Conservation (phyloP, 2,888 invertebrate genomes). For the Tiliacea citrago region DNA sequence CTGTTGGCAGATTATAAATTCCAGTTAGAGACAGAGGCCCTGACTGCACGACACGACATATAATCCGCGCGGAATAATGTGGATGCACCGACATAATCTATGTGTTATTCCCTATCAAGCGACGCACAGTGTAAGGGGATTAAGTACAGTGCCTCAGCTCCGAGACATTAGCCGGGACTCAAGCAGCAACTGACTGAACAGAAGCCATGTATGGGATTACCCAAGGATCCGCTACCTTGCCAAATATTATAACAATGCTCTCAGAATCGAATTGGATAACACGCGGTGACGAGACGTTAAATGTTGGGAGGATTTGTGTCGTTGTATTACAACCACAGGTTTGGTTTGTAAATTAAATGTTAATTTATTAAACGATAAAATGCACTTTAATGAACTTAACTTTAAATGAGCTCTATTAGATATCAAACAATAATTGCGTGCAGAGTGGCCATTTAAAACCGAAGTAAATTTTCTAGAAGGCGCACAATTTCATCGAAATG, state of each 20-base stretch:
- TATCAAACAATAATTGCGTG: conserved; percentile 28
- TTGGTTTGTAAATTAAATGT: conserved; percentile 4
- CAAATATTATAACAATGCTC: conserved; percentile 65
- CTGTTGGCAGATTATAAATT: conserved; percentile 73
- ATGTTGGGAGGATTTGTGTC: conserved; percentile 23
- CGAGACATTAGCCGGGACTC: conserved; percentile 69
- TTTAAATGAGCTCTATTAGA: conserved; percentile 26
- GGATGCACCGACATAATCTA: conserved; percentile 80
- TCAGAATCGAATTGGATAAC: conserved; percentile 53
- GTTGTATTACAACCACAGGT: conserved; percentile 2
- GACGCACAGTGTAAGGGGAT: conserved; percentile 78
- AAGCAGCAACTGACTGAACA: conserved; percentile 62
- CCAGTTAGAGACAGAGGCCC: conserved; percentile 67
- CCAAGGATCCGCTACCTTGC: conserved; percentile 52
- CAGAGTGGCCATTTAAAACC: conserved; percentile 30
- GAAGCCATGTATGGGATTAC: conserved; percentile 67
- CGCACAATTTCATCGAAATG: conserved; percentile 51
- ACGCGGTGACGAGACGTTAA: conserved; percentile 23
- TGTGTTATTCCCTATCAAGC: conserved; percentile 77
- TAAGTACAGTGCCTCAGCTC: conserved; percentile 74
- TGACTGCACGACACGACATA: conserved; percentile 75
- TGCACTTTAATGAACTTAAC: conserved; percentile 6
- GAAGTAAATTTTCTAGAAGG: conserved; percentile 41
- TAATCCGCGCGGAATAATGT: conserved; percentile 80
- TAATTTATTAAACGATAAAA: conserved; percentile 18